Evolutionary conservation across 2,797 vertebrate genomes (phyloP).

Genomic region (Cuculus canorus): DNA sequence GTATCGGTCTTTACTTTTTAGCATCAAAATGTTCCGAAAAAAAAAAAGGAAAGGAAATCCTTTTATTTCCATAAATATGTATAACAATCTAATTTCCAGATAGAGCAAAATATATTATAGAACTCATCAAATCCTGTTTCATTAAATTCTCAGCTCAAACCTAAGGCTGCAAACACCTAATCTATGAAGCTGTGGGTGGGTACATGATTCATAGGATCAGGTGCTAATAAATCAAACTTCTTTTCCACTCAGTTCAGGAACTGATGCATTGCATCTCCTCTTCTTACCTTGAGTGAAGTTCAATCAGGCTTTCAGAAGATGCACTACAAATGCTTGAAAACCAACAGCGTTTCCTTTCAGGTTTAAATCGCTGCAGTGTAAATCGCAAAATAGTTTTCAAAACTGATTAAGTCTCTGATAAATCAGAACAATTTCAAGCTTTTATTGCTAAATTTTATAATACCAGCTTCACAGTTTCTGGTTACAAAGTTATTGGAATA

Average conservation of each 20-base stretch:
- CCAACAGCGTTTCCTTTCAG: not conserved
- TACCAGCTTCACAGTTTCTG: not conserved
- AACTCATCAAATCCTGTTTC: slow-evolving; percentile 8
- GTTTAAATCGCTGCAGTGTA: not conserved
- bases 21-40: not conserved
- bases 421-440: not conserved
- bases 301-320: not conserved
- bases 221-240: not conserved
- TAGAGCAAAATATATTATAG: not conserved
- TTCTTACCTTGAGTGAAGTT: not conserved
- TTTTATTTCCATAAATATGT: not conserved
- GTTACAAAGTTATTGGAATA: not conserved
- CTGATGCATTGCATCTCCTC: not conserved
- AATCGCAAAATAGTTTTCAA: not conserved
- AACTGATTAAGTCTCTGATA: not conserved
- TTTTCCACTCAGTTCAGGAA: not conserved
- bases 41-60: not conserved
- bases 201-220: not conserved
- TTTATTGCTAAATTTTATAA: not conserved
- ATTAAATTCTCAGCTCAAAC: not conserved
- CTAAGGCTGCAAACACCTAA: not conserved
- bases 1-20: not conserved
- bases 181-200: not conserved
- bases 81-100: not conserved
- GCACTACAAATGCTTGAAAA: not conserved